Base-by-base conservation (phyloP, 2,888 invertebrate genomes). In the Polyommatus iphigenia region DNA sequence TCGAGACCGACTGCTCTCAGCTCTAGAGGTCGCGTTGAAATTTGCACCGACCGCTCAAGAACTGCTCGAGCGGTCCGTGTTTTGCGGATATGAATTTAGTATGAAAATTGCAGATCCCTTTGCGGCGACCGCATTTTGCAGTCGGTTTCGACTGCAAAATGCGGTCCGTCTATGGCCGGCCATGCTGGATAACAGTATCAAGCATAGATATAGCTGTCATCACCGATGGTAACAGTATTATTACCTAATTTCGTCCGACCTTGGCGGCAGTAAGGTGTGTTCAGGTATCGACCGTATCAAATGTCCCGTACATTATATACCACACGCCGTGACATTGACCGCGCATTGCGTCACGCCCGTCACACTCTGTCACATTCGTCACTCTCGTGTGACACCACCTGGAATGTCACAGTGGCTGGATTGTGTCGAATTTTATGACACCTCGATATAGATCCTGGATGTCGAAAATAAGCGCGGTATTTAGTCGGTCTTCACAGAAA, bases 261-360 rank as follows among this genome's bases (percentile, higher is more conserved):
- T 75, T 54, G 29, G 15, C 50, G 50, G 2, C 41, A 73, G 24
- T 73, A 15, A 75, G 20, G 50, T 79, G 71, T 76, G 46, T 24
- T 59, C 71, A 71, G 46, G 32, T 29, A 75, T 75, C 75, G 75
- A 54, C 75, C 75, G 75, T 54, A 75, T 29, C 75, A 24, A 50
- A 50, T 73, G 20, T n/a, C 50, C 54, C 24, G 32, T 71, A 71
- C 71, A 54, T 75, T 71, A 8, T 71, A 59, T 67, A 77, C 5
- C 46, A 24, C 32, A 54, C 20, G 76, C 71, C 78, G 82, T 85
- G 91, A 90, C 92, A 92, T 91, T 92, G 91, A 91, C 91, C 91
- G 86, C 85, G 85, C 83, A 84, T 90, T 89, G 86, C 88, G 83
- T 86, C 87, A 79, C 76, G 82, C 77, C 29, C 76, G 20, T 81